Conservation (phyloP, 2,113 vertebrate genomes). For the Natator depressus region DNA sequence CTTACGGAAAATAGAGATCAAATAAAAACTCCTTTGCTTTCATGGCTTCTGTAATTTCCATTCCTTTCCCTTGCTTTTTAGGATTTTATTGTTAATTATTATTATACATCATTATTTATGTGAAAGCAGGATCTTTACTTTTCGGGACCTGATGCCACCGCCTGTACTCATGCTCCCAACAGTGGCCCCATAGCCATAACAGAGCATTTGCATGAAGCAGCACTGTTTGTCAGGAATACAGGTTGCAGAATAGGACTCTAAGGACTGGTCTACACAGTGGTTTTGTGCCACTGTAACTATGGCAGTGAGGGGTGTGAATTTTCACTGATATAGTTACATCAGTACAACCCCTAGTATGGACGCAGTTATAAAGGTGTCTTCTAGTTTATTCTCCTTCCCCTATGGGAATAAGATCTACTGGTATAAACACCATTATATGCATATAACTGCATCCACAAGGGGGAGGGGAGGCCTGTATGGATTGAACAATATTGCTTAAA, state of each 20-base stretch:
- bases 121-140: not conserved
- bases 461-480: not conserved
- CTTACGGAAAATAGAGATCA: not conserved
- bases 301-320: no score
- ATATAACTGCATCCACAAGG: not conserved
- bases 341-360: no score
- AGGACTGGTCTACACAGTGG: no score
- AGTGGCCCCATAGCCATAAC: no score
- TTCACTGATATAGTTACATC: no score
- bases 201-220: no score
- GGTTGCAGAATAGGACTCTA: no score
- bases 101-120: not conserved
- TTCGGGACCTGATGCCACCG: not conserved
- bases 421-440: not conserved
- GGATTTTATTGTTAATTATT: not conserved
- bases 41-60: not conserved
- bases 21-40: not conserved
- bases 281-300: no score
- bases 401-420: not conserved
- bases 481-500: not conserved
- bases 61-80: not conserved
- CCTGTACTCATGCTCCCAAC: not conserved
- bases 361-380: no score
- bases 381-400: no score
- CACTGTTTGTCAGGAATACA: no score